phyloP scores from a whole-genome alignment of 2,888 invertebrate genomes.

The Pardosa pseudoannulata region DNA sequence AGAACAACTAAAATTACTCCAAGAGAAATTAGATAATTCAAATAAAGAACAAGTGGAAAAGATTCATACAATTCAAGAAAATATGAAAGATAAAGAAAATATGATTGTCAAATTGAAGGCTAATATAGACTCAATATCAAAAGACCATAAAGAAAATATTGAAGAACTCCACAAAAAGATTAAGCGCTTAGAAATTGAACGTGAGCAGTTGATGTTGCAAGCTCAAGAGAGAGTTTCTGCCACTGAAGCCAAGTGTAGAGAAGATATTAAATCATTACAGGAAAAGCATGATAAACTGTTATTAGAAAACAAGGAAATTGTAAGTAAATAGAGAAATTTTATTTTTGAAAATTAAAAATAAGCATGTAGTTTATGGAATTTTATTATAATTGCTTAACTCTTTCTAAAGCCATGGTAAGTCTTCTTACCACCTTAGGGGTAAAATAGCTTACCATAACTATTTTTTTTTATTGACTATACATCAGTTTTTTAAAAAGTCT shows the following conservation, averaged over 20 bases:
- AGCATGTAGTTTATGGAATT: too few species aligned
- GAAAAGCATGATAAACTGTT: conserved; percentile 43
- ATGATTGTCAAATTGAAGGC: conserved; percentile 53
- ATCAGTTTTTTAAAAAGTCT: too few species aligned
- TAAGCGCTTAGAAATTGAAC: conserved; percentile 37
- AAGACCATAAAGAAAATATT: conserved; percentile 37
- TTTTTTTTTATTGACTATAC: too few species aligned
- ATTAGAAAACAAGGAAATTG: conserved; percentile 47
- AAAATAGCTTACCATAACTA: too few species aligned
- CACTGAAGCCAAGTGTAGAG: conserved; percentile 59
- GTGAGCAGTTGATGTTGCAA: conserved; percentile 56
- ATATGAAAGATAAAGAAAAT: conserved; percentile 60
- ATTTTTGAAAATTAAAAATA: too few species aligned
- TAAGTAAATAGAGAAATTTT: conserved; percentile 31
- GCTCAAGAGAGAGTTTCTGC: conserved; percentile 58
- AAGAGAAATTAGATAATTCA: conserved; percentile 29
- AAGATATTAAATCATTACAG: conserved; percentile 46
- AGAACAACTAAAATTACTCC: conserved; percentile 41
- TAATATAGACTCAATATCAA: conserved; percentile 33
- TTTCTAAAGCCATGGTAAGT: too few species aligned
- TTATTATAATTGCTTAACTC: too few species aligned
- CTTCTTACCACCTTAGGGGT: too few species aligned
- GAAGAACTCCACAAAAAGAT: conserved; percentile 52
- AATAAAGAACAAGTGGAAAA: conserved; percentile 48
- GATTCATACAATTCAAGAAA: conserved; percentile 41